phyloP scores from a whole-genome alignment of 2,113 vertebrate species.

The Prunella himalayana region DNA sequence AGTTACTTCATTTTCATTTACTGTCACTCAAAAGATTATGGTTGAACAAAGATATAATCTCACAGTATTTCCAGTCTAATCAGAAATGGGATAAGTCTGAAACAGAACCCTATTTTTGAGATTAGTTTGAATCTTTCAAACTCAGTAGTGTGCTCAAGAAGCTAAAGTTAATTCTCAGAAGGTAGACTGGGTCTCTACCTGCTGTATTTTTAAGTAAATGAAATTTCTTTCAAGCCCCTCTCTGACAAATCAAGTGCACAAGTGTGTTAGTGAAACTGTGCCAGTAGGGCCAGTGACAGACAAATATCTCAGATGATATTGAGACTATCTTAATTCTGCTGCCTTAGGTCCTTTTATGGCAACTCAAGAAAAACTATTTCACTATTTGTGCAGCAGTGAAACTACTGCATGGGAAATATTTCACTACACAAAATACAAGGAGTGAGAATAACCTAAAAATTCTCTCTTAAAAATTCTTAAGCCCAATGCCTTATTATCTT shows the following conservation, averaged over 20 bases:
- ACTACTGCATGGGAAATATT: not conserved
- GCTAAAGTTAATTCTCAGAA: not conserved
- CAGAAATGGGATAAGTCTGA: not conserved
- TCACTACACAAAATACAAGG: not conserved
- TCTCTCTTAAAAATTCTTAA: not conserved
- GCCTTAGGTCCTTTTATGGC: not conserved
- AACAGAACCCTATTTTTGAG: not conserved
- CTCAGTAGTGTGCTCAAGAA: not conserved
- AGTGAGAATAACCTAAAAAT: not conserved
- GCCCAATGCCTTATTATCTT: rapidly evolving
- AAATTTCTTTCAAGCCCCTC: not conserved
- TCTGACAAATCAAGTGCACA: not conserved
- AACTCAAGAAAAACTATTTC: not conserved
- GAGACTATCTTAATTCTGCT: not conserved
- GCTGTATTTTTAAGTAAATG: not conserved
- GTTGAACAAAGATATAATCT: not conserved
- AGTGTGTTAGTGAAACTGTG: not conserved
- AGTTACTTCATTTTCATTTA: not conserved
- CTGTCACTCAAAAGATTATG: not conserved
- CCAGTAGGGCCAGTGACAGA: not conserved
- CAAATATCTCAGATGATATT: not conserved
- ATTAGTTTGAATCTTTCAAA: not conserved
- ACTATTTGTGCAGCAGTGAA: not conserved
- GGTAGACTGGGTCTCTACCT: not conserved
- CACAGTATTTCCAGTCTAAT: not conserved